Conservation (phyloP, 1,140 invertebrate species). For the Aphelenchoides avenae region DNA sequence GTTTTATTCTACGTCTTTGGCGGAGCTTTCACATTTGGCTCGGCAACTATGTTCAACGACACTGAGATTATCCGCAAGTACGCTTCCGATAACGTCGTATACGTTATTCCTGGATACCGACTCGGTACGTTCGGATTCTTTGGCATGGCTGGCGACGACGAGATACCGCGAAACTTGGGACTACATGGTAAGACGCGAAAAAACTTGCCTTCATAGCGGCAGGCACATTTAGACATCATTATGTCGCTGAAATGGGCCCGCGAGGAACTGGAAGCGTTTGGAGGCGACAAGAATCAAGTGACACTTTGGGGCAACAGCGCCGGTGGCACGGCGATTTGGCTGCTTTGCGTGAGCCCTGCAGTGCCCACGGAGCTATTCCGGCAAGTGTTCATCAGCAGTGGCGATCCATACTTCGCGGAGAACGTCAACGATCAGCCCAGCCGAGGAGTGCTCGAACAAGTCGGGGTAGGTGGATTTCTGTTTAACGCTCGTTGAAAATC, state of each 20-base stretch:
- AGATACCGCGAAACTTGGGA: constrained; percentile 41
- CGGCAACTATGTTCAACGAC: constrained; percentile 46
- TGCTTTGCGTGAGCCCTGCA: constrained; percentile 6
- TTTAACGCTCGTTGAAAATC: background rate
- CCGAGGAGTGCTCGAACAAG: background rate
- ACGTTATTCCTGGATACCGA: constrained; percentile 60
- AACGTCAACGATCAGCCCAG: background rate
- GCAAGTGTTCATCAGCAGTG: constrained; percentile 13
- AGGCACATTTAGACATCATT: constrained; percentile 63
- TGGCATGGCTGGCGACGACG: constrained; percentile 50
- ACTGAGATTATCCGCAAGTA: constrained; percentile 43
- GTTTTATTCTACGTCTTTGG: constrained; percentile 54
- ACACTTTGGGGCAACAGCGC: constrained; percentile 61
- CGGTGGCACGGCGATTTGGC: constrained; percentile 16
- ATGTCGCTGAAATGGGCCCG: constrained; percentile 70
- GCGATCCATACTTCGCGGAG: background rate
- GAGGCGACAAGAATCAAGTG: constrained; percentile 69
- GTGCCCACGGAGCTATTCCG: constrained; percentile 6
- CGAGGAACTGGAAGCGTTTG: constrained; percentile 70
- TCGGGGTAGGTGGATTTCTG: background rate
- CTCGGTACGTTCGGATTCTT: constrained; percentile 49
- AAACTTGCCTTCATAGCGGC: background rate
- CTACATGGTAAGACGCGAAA: constrained; percentile 34
- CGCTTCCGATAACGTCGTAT: constrained; percentile 52
- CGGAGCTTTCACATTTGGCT: constrained; percentile 44